These are phyloP conservation scores for Dinomys branickii DNA, from an alignment of 2,113 vertebrate species.

Conservation along the genomic window DNA sequence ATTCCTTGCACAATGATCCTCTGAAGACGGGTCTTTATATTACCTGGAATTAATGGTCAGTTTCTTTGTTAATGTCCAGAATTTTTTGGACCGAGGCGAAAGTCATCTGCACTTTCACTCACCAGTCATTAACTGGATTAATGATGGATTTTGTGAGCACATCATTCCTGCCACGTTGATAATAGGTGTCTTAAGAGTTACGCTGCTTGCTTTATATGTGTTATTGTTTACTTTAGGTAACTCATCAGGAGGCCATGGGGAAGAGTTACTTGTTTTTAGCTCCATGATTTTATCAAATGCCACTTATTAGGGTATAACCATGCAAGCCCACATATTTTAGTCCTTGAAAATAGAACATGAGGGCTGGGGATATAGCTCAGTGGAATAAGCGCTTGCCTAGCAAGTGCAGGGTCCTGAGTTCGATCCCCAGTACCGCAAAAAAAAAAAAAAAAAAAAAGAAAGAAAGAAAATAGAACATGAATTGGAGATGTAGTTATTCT, in stretches of 20 bases:
- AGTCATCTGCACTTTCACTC: slow-evolving; percentile 29
- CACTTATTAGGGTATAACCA: not conserved
- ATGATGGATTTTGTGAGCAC: slow-evolving; percentile 61
- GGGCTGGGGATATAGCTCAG: too few relatives aligned
- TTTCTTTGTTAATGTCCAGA: slow-evolving; percentile 56
- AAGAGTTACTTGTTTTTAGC: slow-evolving; percentile 6
- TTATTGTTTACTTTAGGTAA: slow-evolving; percentile 51
- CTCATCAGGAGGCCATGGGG: not conserved
- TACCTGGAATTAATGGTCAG: slow-evolving; percentile 70
- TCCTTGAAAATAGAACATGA: not conserved
- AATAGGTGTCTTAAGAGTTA: not conserved
- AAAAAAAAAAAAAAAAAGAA: too few relatives aligned
- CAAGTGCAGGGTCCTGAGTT: too few relatives aligned
- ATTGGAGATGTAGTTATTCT: not conserved
- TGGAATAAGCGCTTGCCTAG: too few relatives aligned
- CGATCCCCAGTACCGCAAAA: too few relatives aligned
- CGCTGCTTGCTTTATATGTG: slow-evolving; percentile 4
- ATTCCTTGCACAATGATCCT: slow-evolving; percentile 70
- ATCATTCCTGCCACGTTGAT: slow-evolving; percentile 25
- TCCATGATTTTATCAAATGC: not conserved
- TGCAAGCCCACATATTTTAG: not conserved
- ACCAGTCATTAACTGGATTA: slow-evolving; percentile 57
- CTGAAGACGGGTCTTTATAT: slow-evolving; percentile 25
- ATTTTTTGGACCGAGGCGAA: slow-evolving; percentile 57
- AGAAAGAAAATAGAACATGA: too few relatives aligned